A percentile compares a stretch with the other conserved stretches of the same genome.
Evolutionary conservation across 1,140 invertebrate genomes (phyloP).

Genomic region (Lasaia peninsularis): DNA sequence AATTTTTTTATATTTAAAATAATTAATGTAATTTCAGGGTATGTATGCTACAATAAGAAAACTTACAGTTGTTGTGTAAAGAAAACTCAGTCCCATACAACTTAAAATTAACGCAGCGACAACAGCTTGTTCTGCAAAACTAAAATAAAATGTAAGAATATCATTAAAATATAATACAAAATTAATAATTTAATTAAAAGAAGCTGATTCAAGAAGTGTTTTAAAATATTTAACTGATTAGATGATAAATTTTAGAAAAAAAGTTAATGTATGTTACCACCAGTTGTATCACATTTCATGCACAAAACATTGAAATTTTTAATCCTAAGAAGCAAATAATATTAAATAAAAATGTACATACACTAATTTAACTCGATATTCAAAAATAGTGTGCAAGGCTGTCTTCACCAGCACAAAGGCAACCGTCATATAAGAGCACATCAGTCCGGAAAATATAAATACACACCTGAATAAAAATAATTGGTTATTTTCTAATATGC

Average conservation of each 20-base stretch:
- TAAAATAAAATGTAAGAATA: slow-evolving; percentile 8
- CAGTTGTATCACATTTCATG: no score
- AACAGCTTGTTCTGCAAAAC: slow-evolving; percentile 51
- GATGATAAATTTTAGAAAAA: no score
- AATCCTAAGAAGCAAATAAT: no score
- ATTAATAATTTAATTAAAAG: no score
- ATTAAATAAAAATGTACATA: slow-evolving; percentile 34
- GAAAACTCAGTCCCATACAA: slow-evolving; percentile 47
- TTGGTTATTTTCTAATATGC: background rate
- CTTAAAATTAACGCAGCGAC: slow-evolving; percentile 41
- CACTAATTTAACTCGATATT: slow-evolving; percentile 64
- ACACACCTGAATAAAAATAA: slow-evolving; percentile 36
- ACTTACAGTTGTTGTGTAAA: slow-evolving; percentile 51
- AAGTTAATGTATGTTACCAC: no score
- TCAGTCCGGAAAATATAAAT: slow-evolving; percentile 50
- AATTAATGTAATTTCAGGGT: no score
- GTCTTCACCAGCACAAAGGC: slow-evolving; percentile 55
- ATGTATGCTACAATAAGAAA: slow-evolving; percentile 1
- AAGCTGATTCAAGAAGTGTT: no score
- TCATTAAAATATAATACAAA: no score
- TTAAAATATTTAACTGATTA: no score
- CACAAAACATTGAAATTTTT: no score
- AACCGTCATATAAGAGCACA: slow-evolving; percentile 52
- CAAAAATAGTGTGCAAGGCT: slow-evolving; percentile 60
- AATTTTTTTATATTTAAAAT: no score